Evolutionary conservation across 2,888 invertebrate genomes (phyloP).

Genomic region (Strigamia crassipes): DNA sequence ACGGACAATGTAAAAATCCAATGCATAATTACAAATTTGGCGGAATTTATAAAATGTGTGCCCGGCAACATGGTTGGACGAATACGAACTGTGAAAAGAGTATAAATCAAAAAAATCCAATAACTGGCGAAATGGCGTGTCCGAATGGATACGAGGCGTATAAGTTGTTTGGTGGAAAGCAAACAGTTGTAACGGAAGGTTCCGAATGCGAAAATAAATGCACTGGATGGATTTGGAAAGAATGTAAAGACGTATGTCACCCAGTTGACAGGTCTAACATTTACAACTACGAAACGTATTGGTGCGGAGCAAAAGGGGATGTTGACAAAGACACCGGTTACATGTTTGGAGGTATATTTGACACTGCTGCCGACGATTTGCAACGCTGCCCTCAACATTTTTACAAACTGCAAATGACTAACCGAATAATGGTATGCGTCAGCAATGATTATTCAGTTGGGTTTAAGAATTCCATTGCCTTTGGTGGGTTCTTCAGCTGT

Average conservation of each 20-base stretch:
- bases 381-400: neutral
- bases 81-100: neutral
- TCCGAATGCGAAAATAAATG: neutral
- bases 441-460: slow-evolving; percentile 20
- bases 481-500: slow-evolving; percentile 45
- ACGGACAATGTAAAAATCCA: slow-evolving; percentile 14
- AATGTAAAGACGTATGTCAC: neutral
- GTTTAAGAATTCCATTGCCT: neutral
- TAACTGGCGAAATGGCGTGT: neutral
- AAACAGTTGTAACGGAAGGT: neutral
- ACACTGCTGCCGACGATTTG: neutral
- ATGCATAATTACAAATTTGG: slow-evolving; percentile 1
- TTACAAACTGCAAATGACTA: neutral
- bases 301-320: neutral
- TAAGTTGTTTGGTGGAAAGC: neutral
- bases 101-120: neutral
- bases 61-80: neutral
- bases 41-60: neutral
- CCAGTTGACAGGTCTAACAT: too few species aligned
- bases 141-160: neutral
- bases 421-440: neutral
- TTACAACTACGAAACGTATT: neutral
- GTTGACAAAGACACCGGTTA: slow-evolving; percentile 1
- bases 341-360: slow-evolving; percentile 37
- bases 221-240: neutral